These are phyloP conservation scores for Psilopogon haemacephalus DNA, from an alignment of 2,113 vertebrate species.

Conservation along the genomic window DNA sequence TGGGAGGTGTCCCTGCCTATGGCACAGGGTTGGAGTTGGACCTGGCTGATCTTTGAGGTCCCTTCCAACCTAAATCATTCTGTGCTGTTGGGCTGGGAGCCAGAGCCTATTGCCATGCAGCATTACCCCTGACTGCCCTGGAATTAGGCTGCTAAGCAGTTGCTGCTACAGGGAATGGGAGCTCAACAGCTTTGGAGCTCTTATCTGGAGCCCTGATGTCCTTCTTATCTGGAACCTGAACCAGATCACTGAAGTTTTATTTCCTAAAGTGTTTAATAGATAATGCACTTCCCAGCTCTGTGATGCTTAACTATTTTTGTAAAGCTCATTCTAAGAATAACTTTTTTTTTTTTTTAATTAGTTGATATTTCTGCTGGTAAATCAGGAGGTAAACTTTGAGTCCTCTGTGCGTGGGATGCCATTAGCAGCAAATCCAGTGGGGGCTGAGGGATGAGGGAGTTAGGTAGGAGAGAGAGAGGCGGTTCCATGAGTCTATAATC, in stretches of 20 bases:
- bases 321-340: background rate
- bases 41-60: no score
- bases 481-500: background rate
- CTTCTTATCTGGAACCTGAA: background rate
- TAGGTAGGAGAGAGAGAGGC: background rate
- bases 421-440: background rate
- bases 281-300: background rate
- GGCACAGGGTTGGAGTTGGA: no score
- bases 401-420: background rate
- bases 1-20: no score
- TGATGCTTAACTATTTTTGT: background rate
- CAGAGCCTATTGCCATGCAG: background rate
- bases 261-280: background rate
- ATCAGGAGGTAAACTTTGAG: background rate
- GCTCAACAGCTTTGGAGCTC: background rate
- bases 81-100: background rate
- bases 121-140: background rate
- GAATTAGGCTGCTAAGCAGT: background rate
- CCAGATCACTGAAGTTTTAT: background rate
- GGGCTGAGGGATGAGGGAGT: background rate
- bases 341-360: background rate
- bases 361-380: background rate
- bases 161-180: background rate
- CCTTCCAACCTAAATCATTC: no score
- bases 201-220: background rate